Percentiles rank a stretch among this genome's conserved stretches.
phyloP scores from a whole-genome alignment of 2,888 invertebrate species.

The Meliscaeva auricollis region DNA sequence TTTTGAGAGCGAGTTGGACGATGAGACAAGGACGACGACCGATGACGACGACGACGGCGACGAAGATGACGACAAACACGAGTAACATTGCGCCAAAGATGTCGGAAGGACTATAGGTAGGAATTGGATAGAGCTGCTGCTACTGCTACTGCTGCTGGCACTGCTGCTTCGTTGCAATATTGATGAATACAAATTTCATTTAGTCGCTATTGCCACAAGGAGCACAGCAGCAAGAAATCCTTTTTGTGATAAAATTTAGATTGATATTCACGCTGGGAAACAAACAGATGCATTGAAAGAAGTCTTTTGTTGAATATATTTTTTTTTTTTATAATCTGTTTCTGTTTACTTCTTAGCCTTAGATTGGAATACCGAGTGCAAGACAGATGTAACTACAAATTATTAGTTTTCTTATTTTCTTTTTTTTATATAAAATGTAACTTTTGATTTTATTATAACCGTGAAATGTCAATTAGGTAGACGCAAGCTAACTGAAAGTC shows the following conservation, averaged over 20 bases:
- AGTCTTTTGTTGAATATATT: constrained; percentile 22
- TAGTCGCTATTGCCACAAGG: constrained; percentile 54
- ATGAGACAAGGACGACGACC: constrained; percentile 1
- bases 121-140: neutral
- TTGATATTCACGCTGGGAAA: constrained; percentile 64
- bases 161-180: constrained; percentile 59
- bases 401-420: too few relatives aligned
- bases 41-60: constrained; percentile 1
- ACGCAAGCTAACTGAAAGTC: too few relatives aligned
- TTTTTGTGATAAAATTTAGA: constrained; percentile 60
- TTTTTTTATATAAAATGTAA: neutral
- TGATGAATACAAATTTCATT: constrained; percentile 75
- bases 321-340: constrained; percentile 4
- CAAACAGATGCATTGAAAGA: constrained; percentile 31
- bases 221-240: constrained; percentile 33
- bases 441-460: neutral
- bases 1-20: constrained; percentile 2
- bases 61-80: constrained; percentile 44
- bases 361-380: neutral
- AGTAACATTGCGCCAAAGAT: constrained; percentile 46
- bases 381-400: neutral
- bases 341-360: constrained; percentile 6
- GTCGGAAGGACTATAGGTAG: neutral
- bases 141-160: neutral
- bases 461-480: neutral